phyloP scores from a whole-genome alignment of 2,888 invertebrate genomes.

The Sminthurides aquaticus region DNA sequence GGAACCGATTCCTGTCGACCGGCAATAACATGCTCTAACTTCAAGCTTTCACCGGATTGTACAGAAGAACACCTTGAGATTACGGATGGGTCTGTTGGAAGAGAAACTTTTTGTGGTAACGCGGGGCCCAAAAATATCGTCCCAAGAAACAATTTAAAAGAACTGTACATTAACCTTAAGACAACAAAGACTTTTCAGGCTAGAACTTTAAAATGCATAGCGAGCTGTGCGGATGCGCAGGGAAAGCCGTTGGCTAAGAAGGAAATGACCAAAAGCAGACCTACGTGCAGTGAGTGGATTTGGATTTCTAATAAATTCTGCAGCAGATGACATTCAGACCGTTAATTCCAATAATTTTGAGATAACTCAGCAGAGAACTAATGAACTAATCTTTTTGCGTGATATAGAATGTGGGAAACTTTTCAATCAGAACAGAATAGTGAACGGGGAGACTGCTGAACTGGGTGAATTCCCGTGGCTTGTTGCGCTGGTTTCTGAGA shows the following conservation, averaged over 20 bases:
- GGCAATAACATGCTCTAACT: conserved; percentile 1
- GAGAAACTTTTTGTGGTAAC: conserved; percentile 26
- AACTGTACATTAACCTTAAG: conserved; percentile 26
- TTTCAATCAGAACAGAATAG: conserved; percentile 32
- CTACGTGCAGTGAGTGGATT: too few species aligned
- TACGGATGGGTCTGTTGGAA: conserved; percentile 32
- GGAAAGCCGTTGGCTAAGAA: conserved; percentile 15
- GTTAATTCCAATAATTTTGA: too few species aligned
- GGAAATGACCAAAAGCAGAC: neutral
- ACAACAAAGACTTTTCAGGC: conserved; percentile 6
- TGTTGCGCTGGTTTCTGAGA: conserved; percentile 27
- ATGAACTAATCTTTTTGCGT: too few species aligned
- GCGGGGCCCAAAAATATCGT: conserved; percentile 21
- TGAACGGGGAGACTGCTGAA: conserved; percentile 33
- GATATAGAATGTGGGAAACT: neutral
- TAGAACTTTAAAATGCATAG: conserved; percentile 27
- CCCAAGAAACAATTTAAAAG: conserved; percentile 28
- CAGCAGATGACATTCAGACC: too few species aligned
- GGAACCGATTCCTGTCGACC: conserved; percentile 10
- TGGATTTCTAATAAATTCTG: too few species aligned
- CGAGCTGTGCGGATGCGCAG: conserved; percentile 23
- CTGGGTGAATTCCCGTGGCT: conserved; percentile 36
- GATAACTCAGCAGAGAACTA: too few species aligned
- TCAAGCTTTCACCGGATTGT: conserved; percentile 8
- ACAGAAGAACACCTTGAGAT: conserved; percentile 33